These are phyloP conservation scores for Tribolium castaneum DNA, from an alignment of 1,140 invertebrate genomes.

Conservation along the genomic window DNA sequence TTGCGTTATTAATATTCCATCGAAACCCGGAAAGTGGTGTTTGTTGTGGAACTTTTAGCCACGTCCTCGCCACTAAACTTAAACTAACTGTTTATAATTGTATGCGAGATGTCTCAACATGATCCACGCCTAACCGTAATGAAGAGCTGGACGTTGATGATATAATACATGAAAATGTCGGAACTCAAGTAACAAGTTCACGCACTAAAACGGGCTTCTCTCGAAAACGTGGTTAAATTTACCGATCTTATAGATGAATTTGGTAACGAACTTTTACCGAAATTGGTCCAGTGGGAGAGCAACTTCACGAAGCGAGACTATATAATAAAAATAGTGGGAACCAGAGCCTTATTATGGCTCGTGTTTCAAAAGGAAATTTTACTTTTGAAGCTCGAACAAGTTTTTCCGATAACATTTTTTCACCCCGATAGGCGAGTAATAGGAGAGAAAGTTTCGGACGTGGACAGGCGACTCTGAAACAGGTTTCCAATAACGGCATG, in stretches of 20 bases:
- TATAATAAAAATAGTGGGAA: conserved; percentile 21
- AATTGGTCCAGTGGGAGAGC: background rate
- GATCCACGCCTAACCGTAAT: background rate
- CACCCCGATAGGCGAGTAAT: background rate
- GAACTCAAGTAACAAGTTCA: background rate
- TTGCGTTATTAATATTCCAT: conserved; percentile 19
- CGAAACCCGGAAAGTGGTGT: background rate
- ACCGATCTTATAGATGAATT: conserved; percentile 8
- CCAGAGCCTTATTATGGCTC: background rate
- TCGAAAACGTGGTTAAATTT: background rate
- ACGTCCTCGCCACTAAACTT: conserved; percentile 33
- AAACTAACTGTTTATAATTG: conserved; percentile 37
- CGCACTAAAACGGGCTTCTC: background rate
- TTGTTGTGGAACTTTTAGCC: conserved; percentile 19
- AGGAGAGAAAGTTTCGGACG: background rate
- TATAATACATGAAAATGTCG: background rate
- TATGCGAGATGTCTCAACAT: background rate
- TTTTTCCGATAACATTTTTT: conserved; percentile 1
- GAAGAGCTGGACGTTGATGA: conserved; percentile 4
- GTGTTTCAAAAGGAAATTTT: conserved; percentile 1
- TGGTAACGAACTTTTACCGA: conserved; percentile 1
- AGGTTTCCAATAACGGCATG: background rate
- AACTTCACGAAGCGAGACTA: background rate
- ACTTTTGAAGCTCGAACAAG: conserved; percentile 2
- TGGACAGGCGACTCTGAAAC: background rate